phyloP scores from a whole-genome alignment of 2,888 invertebrate species.

The Oligia strigilis region DNA sequence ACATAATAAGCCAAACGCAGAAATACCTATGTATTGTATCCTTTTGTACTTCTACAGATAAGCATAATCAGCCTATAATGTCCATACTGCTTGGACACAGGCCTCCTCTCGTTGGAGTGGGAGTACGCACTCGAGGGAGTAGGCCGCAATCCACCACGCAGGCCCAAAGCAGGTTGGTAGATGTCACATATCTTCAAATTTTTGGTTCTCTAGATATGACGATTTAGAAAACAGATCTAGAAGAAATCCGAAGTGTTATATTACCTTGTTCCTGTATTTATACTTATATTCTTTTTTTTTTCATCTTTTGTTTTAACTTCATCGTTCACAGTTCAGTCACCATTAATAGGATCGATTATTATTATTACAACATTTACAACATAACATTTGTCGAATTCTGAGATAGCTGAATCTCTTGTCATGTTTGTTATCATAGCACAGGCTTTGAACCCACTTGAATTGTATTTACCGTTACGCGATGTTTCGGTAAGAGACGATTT shows the following conservation, averaged over 20 bases:
- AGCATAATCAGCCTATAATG: too few species aligned
- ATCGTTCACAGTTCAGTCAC: neutral
- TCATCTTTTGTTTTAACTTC: neutral
- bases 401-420: conserved; percentile 2
- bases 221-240: neutral
- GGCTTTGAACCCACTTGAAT: conserved; percentile 33
- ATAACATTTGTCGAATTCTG: neutral
- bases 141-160: too few species aligned
- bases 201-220: neutral
- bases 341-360: neutral
- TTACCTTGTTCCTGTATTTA: neutral
- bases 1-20: neutral
- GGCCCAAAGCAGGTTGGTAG: too few species aligned
- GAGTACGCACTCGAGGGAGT: too few species aligned
- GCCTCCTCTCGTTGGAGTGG: too few species aligned
- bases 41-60: too few species aligned
- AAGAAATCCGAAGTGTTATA: neutral
- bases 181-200: too few species aligned
- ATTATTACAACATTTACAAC: neutral
- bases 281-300: too few species aligned
- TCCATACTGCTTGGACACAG: too few species aligned
- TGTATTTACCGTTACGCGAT: neutral
- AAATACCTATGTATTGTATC: neutral
- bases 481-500: conserved; percentile 5
- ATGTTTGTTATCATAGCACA: neutral